A percentile compares a stretch with the other conserved stretches of the same genome.
Conservation (phyloP, 2,113 vertebrate species). For the Hippocampus guttulatus region DNA sequence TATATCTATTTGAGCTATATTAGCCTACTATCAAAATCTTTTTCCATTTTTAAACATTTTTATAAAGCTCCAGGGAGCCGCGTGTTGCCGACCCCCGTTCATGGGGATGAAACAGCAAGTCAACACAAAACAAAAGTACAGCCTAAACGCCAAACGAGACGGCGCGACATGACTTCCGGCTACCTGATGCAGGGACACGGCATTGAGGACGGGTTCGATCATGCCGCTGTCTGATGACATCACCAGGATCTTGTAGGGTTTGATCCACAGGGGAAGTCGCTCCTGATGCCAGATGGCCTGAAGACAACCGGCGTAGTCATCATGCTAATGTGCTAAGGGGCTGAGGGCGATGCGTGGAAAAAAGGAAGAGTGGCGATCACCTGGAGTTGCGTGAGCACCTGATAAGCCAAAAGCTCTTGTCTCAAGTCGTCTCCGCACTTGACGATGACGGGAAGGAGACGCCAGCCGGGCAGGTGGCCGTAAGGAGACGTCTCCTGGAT, state of each 20-base stretch:
- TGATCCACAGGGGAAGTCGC: conserved; percentile 89
- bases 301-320: background rate
- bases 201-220: conserved; percentile 93
- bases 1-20: too few relatives aligned
- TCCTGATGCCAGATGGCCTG: conserved; percentile 92
- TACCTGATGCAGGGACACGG: conserved; percentile 90
- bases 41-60: too few relatives aligned
- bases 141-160: too few relatives aligned
- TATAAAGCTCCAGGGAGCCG: too few relatives aligned
- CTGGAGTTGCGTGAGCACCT: conserved; percentile 92
- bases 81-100: too few relatives aligned
- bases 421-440: conserved; percentile 94
- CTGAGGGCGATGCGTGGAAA: background rate
- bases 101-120: background rate
- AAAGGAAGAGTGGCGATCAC: conserved; percentile 47
- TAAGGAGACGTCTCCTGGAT: conserved; percentile 92
- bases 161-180: background rate
- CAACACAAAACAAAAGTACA: too few relatives aligned
- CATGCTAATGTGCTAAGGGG: too few relatives aligned
- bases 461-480: conserved; percentile 88
- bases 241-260: conserved; percentile 94
- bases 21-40: too few relatives aligned
- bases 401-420: conserved; percentile 90
- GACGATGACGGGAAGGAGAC: conserved; percentile 91
- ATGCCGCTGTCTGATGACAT: conserved; percentile 92